Evolutionary conservation across 2,797 vertebrate genomes (phyloP).

Genomic region (Melanotaenia parkinsoni): DNA sequence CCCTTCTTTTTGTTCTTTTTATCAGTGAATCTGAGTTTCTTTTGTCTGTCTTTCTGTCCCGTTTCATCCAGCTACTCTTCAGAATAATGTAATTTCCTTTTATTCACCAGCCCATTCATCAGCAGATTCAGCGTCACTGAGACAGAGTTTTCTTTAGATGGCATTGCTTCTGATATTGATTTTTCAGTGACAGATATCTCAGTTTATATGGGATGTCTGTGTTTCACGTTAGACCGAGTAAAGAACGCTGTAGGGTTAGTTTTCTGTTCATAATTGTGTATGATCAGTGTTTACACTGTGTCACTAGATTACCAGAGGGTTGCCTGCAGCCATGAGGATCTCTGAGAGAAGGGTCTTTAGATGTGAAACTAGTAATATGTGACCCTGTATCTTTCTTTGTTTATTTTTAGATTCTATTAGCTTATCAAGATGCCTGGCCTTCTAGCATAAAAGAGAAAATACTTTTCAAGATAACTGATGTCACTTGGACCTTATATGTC

Average conservation of each 20-base stretch:
- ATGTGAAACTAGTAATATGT: neutral
- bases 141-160: slow-evolving; percentile 56
- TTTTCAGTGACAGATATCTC: slow-evolving; percentile 45
- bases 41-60: slow-evolving; percentile 48
- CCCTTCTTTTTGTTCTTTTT: slow-evolving; percentile 28
- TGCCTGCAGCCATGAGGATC: neutral
- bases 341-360: too few species aligned
- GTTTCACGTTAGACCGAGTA: slow-evolving; percentile 42
- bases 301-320: neutral
- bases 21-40: slow-evolving; percentile 39
- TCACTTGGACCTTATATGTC: neutral
- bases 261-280: neutral
- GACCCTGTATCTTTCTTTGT: neutral
- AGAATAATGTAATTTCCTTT: slow-evolving; percentile 58
- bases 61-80: slow-evolving; percentile 49
- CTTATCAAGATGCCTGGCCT: neutral
- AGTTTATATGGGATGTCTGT: slow-evolving; percentile 31
- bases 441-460: neutral
- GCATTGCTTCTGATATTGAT: slow-evolving; percentile 52
- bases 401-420: neutral
- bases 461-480: neutral
- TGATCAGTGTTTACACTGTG: neutral
- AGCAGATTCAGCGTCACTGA: slow-evolving; percentile 56
- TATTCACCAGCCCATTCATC: slow-evolving; percentile 54
- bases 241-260: neutral